Evolutionary conservation across 2,888 invertebrate species (phyloP), one percentile per base, ranked within the genome.

Genomic region (Mechanitis mazaeus): DNA sequence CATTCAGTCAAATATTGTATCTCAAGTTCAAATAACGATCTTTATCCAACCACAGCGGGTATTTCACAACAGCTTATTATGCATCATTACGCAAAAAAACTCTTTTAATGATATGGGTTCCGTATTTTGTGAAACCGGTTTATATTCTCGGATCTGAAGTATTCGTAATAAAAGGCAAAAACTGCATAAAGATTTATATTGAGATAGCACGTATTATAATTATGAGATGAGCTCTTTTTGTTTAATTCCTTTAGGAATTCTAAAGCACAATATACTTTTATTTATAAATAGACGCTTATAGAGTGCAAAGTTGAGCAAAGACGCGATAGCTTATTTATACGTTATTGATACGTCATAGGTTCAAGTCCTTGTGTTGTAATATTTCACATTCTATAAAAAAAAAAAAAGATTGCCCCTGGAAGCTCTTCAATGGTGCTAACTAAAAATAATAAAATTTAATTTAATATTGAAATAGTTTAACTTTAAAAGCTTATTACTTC

Each of bases 41-140:
- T 11, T 50, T 50, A 50, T 31, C 4, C 31, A 31, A 50, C 50
- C 50, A 31, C 31, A 50, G 50, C 50, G 50, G 50, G 50, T 50
- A 50, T 50, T 50, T 50, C 50, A 50, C 50, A 50, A 50, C 50
- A 50, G 50, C 50, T 50, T 50, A 50, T 50, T 50, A 50, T 31
- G 50, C 50, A n/a, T 50, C 50, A 50, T 50, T 50, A 50, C 28
- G 50, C 50, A 50, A 50, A 50, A 31, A 50, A 50, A 50, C 50
- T 50, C 31, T 50, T 11, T 50, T 50, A 50, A 50, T 31, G 50
- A 50, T 50, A 50, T 50, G 31, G 50, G 50, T 50, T 50, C 50
- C 50, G 50, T 50, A 50, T 50, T 50, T 50, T 50, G 50, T 50
- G 50, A 50, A 50, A 50, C 50, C 28, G 50, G 50, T 50, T 50